A percentile compares a stretch with the other conserved stretches of the same genome.
Conservation (phyloP, 1,140 invertebrate species). For the Calosoma granatense region DNA sequence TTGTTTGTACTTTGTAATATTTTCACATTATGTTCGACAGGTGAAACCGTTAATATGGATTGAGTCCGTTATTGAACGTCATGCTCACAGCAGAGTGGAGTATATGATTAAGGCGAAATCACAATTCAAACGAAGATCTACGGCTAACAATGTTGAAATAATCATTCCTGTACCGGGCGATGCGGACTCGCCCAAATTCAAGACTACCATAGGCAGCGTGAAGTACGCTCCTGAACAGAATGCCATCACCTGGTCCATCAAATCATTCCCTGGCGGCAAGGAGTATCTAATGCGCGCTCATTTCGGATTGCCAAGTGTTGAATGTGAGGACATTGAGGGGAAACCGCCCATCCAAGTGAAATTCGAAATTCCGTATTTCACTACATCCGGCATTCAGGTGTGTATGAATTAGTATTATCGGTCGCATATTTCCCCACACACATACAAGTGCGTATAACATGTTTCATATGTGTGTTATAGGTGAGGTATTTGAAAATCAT, state of each 20-base stretch:
- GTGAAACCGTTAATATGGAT: slow-evolving; percentile 99
- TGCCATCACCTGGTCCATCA: slow-evolving; percentile 98
- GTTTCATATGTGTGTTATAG: too few species aligned
- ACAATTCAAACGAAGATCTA: slow-evolving; percentile 96
- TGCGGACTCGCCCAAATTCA: slow-evolving; percentile 98
- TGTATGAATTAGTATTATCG: too few species aligned
- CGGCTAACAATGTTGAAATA: slow-evolving; percentile 99
- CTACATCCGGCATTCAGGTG: slow-evolving; percentile 97
- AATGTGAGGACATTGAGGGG: slow-evolving; percentile 90
- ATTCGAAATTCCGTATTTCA: slow-evolving; percentile 99
- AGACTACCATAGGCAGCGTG: slow-evolving; percentile 94
- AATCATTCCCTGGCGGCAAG: slow-evolving; percentile 98
- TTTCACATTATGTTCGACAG: slow-evolving; percentile 30
- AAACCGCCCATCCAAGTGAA: slow-evolving; percentile 98
- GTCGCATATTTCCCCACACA: too few species aligned
- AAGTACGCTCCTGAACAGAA: slow-evolving; percentile 97
- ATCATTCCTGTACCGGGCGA: slow-evolving; percentile 97
- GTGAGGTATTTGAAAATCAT: slow-evolving; percentile 98
- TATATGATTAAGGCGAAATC: slow-evolving; percentile 99
- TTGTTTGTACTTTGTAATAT: background rate
- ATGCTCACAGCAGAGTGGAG: slow-evolving; percentile 95
- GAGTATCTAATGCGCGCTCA: slow-evolving; percentile 99
- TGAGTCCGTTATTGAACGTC: slow-evolving; percentile 97
- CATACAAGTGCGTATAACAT: too few species aligned
- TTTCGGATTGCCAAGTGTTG: slow-evolving; percentile 96